Base-by-base conservation (phyloP, 2,113 vertebrate species). In the Tonatia bakeri region DNA sequence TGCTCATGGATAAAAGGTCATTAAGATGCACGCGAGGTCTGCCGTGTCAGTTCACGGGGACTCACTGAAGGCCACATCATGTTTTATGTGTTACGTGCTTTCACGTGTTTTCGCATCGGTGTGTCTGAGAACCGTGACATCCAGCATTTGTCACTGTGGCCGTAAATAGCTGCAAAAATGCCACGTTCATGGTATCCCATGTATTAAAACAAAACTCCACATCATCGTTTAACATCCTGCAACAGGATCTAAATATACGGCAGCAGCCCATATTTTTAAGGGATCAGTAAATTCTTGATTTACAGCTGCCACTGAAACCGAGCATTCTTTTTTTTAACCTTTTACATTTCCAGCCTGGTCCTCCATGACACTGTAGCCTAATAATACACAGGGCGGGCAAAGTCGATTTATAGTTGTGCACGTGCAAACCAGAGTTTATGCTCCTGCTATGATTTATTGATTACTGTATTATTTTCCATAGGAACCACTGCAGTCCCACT, bases 181-280 rank as follows among this genome's bases (percentile, higher is more conserved):
- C 28, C 40, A 80, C 45, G 38, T 79, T 20, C 47, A 16, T 26
- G 3, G 12, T 20, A 22, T n/a, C 52, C 38, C 45, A 36, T 54
- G 33, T 14, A 28, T 33, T 31, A 54, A 79, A 52, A 52, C 22
- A 56, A 79, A 84, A 36, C 28, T 0, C 7, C 38, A 5, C 14
- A 10, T 26, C 16, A 0, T 26, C 7, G 15, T 3, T 72, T 76
- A 47, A 47, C 20, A 22, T 56, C 15, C 67, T n/a, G 20, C 28
- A 26, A 4, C 36, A 4, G 3, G 83, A 59, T 43, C 43, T 22
- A 19, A 50, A 36, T 15, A 10, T 1, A 3, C 2, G 26, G 22
- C 12, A 0, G 24, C 19, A 1, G 3, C 1, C 5, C 47, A 0
- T 1, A 1, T 28, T 83, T 50, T 38, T 20, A 75, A 65, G 45